Percentiles rank a stretch among this genome's conserved stretches.
Evolutionary conservation across 1,140 invertebrate species (phyloP).

Genomic region (Halesus radiatus): DNA sequence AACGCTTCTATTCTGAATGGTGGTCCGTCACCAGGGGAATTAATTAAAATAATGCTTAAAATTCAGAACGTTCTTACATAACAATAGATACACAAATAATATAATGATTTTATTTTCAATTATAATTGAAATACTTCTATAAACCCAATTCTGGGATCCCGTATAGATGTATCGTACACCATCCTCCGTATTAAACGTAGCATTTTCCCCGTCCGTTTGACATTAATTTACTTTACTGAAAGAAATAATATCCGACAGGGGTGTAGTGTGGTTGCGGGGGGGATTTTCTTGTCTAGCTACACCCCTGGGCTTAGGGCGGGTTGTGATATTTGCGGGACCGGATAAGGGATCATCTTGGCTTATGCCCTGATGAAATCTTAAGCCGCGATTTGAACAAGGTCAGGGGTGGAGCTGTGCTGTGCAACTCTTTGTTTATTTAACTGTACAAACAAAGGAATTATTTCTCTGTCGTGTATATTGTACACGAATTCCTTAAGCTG

Average conservation of each 20-base stretch:
- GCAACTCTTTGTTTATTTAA: conserved; percentile 19
- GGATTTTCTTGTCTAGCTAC: conserved; percentile 13
- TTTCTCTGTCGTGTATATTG: neutral
- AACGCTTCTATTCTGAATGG: no score
- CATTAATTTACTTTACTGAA: conserved; percentile 31
- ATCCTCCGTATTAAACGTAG: neutral
- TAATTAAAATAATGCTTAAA: no score
- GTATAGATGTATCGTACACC: no score
- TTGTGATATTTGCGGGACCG: neutral
- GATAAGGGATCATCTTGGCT: conserved; percentile 14
- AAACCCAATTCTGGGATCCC: no score
- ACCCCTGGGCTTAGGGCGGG: conserved; percentile 2
- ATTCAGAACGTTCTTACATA: no score
- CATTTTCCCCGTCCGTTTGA: conserved; percentile 15
- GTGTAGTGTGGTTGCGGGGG: neutral
- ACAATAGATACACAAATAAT: no score
- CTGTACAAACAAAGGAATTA: neutral
- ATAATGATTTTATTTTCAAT: no score
- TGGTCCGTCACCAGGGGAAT: no score
- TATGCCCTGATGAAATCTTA: conserved; percentile 34
- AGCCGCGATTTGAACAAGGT: conserved; percentile 24
- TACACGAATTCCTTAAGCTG: no score
- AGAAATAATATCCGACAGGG: conserved; percentile 28
- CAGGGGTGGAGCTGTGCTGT: neutral
- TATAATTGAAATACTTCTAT: no score